Evolutionary conservation across 2,888 invertebrate species (phyloP).

Genomic region (Adelognathus sp.): DNA sequence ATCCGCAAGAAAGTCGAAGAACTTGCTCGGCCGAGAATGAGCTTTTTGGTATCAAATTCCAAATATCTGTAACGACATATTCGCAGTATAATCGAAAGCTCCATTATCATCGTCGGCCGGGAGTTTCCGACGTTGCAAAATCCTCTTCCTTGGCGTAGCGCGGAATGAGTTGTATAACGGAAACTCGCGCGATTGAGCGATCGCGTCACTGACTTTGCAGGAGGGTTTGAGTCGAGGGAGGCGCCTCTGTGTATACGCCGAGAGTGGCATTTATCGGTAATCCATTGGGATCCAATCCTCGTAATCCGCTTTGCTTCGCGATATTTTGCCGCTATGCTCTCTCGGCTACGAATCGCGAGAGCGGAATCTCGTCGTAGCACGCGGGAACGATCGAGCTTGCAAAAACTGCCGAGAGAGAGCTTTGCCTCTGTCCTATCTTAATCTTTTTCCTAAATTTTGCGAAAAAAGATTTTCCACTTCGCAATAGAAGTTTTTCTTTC

Average conservation of each 20-base stretch:
- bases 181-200: conserved; percentile 1
- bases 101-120: conserved; percentile 17
- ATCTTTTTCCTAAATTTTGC: conserved; percentile 1
- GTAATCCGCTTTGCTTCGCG: conserved; percentile 65
- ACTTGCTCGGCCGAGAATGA: conserved; percentile 19
- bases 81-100: conserved; percentile 5
- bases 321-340: conserved; percentile 61
- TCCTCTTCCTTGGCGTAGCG: conserved; percentile 20
- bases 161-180: background rate
- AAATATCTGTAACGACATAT: conserved; percentile 21
- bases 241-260: conserved; percentile 30
- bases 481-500: background rate
- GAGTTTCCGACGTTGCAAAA: conserved; percentile 25
- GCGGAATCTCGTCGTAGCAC: conserved; percentile 46
- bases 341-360: conserved; percentile 40
- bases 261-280: conserved; percentile 62
- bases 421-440: conserved; percentile 3
- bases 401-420: background rate
- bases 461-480: background rate
- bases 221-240: background rate
- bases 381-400: conserved; percentile 34
- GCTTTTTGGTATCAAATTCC: conserved; percentile 14
- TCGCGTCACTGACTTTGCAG: conserved; percentile 33
- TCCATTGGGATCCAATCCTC: conserved; percentile 64
- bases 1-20: conserved; percentile 3